phyloP scores from a whole-genome alignment of 2,797 vertebrate genomes.

The Dendrocincla fuliginosa region DNA sequence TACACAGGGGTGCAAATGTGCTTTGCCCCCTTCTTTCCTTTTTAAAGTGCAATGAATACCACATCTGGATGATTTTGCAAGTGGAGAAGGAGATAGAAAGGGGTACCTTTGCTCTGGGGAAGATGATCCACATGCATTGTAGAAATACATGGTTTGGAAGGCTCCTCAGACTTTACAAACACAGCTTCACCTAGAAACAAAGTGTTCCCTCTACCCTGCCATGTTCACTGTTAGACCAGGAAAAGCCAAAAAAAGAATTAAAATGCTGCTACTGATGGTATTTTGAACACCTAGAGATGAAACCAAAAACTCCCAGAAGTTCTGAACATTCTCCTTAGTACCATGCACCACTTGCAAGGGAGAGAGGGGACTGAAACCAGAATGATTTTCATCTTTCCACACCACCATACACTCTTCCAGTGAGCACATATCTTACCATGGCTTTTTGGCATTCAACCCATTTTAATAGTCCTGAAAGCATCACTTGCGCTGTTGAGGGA shows the following conservation, averaged over 20 bases:
- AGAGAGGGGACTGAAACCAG: background rate
- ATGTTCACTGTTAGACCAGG: background rate
- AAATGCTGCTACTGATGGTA: background rate
- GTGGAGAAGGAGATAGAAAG: background rate
- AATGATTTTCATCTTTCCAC: background rate
- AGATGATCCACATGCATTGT: background rate
- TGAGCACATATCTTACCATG: background rate
- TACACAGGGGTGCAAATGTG: background rate
- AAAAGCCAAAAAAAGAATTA: background rate
- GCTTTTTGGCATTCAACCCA: background rate
- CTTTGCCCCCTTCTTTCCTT: background rate
- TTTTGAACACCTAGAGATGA: background rate
- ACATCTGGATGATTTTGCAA: background rate
- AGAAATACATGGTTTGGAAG: background rate
- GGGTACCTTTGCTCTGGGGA: background rate
- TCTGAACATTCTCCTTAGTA: background rate
- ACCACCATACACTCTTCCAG: background rate
- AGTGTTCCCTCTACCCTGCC: background rate
- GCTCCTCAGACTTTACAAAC: background rate
- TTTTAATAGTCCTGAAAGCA: background rate
- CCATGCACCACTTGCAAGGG: background rate
- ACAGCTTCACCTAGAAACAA: background rate
- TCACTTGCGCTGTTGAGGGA: background rate
- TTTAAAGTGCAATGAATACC: rapidly evolving
- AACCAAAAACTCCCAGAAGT: background rate